Base-by-base conservation (phyloP, 2,113 vertebrate species). In the Cinclus mexicanus region DNA sequence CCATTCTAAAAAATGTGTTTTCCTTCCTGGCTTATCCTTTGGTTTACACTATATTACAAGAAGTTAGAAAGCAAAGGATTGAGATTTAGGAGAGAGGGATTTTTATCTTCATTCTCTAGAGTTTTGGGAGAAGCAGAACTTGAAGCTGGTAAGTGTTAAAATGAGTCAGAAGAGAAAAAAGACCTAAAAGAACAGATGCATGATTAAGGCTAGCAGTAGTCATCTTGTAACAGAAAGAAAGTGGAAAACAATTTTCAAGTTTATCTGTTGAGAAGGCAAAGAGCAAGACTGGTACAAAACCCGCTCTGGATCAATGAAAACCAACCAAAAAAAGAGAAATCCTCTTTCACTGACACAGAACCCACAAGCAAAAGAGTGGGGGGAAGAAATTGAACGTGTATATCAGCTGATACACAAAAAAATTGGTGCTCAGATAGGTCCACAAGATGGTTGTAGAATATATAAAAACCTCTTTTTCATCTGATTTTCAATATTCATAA, bases 121-220 rank as follows among this genome's bases (percentile, higher is more conserved):
- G 42, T 71, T 92, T 95, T 23, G 9, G 44, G 31, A 69, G 29
- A 87, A 84, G 15, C 46, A 87, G 82, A 52, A 87, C 31, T 72
- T 68, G 57, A 89, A 93, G 16, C 12, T 88, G 19, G 2, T 67
- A 93, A 74, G 47, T 87, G 42, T 87, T 86, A 94, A 90, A 88
- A 86, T 70, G 71, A 95, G 71, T 83, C 82, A 94, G 46, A 80
- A 33, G 9, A 17, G 8, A 67, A 83, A 76, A 76, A 71, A 33
- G 11, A 22, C 15, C 26, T n/a, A 24, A 72, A 90, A 76, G 49
- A 87, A 70, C 63, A 72, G 72, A 84, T 77, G 84, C 22, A 47
- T 77, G 67, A 83, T 91, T 82, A 91, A 61, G 6, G 14, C 24
- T 53, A 84, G 22, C 26, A 79, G 60, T 37, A 89, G 49, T 61